Base-by-base conservation (phyloP, 2,888 invertebrate species). In the Dusona sp. region DNA sequence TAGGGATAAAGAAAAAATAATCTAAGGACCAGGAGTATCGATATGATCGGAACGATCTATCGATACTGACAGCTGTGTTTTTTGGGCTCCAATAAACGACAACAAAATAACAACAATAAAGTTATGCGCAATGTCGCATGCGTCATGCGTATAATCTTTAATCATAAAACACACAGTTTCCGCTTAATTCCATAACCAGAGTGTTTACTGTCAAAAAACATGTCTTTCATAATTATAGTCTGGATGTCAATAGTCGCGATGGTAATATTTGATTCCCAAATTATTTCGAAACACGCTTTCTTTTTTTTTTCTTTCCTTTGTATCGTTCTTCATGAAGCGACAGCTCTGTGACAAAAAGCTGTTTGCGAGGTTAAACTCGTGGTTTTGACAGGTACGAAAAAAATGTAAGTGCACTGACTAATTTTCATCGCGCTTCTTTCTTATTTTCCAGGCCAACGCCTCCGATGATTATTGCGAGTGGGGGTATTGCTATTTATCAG, bases 401-500 rank as follows among this genome's bases (percentile, higher is more conserved):
- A 51, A 33, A n/a, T 9, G 36, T 33, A 51, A n/a, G 29, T 19
- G n/a, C 16, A 73, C 29, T 3, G 3, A 36, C 54, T 9, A 13
- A 33, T 51, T 73, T n/a, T 45, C 6, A 3, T 70, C 2, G 38
- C n/a, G 19, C 8, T 48, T 70, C 51, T 72, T 80, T 77, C 13
- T 11, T n/a, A 74, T n/a, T 29, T 67, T 38, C n/a, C 88, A 90
- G 91, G 68, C 68, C 38, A 70, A 74, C 1, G 81, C 87, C 38
- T 73, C 78, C 1, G 81, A 86, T 11, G 70, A 88, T 86, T 90
- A 92, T 73, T 92, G 92, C 79, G 84, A 88, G 54, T 92, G 90
- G 89, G 89, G 88, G 16, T 64, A 86, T 25, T 92, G 92, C 68
- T 38, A 85, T 9, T 67, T 85, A 42, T 84, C 86, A 25, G 87